Percentiles rank a stretch among this genome's conserved stretches.
Evolutionary conservation across 2,113 vertebrate species (phyloP).

Genomic region (Psilopsiagon aymara): DNA sequence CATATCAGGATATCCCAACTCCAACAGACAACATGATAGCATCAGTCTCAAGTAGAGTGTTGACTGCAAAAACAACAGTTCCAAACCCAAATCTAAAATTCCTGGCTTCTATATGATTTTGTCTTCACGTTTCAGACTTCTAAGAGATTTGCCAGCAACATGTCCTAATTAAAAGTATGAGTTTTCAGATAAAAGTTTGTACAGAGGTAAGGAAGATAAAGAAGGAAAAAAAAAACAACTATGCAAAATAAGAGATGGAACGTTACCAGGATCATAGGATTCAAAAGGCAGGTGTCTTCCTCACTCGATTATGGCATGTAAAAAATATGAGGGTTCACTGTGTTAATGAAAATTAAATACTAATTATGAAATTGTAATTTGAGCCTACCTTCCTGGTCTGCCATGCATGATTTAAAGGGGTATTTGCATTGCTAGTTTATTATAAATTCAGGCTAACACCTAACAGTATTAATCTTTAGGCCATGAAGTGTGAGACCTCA

Average conservation of each 20-base stretch:
- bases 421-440: neutral
- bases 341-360: neutral
- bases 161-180: neutral
- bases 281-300: neutral
- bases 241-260: neutral
- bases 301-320: neutral
- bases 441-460: neutral
- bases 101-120: neutral
- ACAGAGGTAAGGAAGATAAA: neutral
- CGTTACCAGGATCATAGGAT: neutral
- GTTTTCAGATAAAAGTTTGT: neutral
- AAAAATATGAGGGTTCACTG: neutral
- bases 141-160: neutral
- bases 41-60: neutral
- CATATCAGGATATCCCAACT: neutral
- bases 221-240: neutral
- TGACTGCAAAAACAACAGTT: neutral
- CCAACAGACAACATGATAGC: neutral
- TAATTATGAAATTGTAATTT: neutral
- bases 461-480: neutral
- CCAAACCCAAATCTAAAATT: neutral
- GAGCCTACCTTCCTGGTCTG: neutral
- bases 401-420: neutral
- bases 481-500: neutral
- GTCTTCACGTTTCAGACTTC: neutral